Percentiles rank a stretch among this genome's conserved stretches.
Conservation (phyloP, 2,888 invertebrate species). For the Ariolimax columbianus region DNA sequence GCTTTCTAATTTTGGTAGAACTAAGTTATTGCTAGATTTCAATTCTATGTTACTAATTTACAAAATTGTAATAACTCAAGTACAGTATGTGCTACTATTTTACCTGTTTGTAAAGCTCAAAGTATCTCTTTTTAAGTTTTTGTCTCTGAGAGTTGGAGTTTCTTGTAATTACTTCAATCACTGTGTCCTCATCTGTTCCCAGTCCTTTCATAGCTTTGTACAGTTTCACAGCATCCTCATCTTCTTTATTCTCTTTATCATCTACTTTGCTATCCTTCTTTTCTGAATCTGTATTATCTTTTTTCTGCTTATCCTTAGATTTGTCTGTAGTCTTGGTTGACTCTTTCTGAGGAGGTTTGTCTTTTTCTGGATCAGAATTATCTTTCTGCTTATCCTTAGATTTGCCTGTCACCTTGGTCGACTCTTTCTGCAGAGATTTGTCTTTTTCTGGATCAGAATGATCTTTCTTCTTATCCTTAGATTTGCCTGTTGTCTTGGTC, state of each 20-base stretch:
- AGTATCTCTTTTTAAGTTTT: slow-evolving; percentile 60
- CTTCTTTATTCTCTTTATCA: slow-evolving; percentile 46
- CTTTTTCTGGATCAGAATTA: slow-evolving; percentile 66
- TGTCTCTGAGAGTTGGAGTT: slow-evolving; percentile 72
- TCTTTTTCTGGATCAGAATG: slow-evolving; percentile 59
- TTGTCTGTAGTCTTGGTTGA: neutral
- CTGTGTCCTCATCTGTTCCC: slow-evolving; percentile 66
- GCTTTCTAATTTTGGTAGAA: too few relatives aligned
- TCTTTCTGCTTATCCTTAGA: neutral
- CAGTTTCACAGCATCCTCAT: slow-evolving; percentile 67
- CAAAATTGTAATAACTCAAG: too few relatives aligned
- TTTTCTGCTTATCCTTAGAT: slow-evolving; percentile 3
- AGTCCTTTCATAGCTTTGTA: slow-evolving; percentile 69
- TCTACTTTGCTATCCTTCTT: slow-evolving; percentile 33
- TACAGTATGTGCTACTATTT: neutral
- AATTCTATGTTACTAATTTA: too few relatives aligned
- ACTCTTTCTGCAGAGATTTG: slow-evolving; percentile 60
- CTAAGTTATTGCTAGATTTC: too few relatives aligned
- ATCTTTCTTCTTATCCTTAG: neutral
- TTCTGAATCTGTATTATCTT: neutral
- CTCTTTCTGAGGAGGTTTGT: slow-evolving; percentile 60
- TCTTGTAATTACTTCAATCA: slow-evolving; percentile 68
- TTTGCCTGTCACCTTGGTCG: neutral
- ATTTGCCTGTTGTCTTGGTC: neutral
- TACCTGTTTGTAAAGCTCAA: slow-evolving; percentile 62